Percentiles rank a stretch among this genome's conserved stretches.
Evolutionary conservation across 1,140 invertebrate species (phyloP).

Genomic region (Lordiphosa stackelbergi): DNA sequence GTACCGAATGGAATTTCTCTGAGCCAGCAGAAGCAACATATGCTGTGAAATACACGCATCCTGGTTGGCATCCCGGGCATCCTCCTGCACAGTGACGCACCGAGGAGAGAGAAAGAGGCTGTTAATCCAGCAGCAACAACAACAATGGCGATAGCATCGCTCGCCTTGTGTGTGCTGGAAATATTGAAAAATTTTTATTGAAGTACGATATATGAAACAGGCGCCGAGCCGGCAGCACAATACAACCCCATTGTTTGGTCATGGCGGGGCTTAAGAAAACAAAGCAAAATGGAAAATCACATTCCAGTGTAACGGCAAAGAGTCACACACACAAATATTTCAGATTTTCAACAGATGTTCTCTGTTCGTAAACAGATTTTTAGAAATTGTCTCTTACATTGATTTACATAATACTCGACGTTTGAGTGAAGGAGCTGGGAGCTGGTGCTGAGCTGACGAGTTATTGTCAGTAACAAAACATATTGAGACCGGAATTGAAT

Average conservation of each 20-base stretch:
- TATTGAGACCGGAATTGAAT: constrained; percentile 36
- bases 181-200: constrained; percentile 70
- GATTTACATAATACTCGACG: constrained; percentile 59
- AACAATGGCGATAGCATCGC: constrained; percentile 36
- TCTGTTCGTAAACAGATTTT: constrained; percentile 65
- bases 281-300: constrained; percentile 56
- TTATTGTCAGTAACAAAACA: constrained; percentile 12
- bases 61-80: constrained; percentile 5
- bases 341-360: constrained; percentile 62
- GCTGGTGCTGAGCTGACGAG: constrained; percentile 1
- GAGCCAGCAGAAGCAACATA: constrained; percentile 19
- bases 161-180: constrained; percentile 46
- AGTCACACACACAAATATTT: constrained; percentile 39
- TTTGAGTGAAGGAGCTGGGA: constrained; percentile 1
- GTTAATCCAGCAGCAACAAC: constrained; percentile 53
- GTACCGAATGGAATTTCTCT: constrained; percentile 48
- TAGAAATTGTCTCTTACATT: constrained; percentile 50
- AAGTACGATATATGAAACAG: constrained; percentile 55
- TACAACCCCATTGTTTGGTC: background rate
- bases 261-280: constrained; percentile 19
- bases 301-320: constrained; percentile 31
- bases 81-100: constrained; percentile 2
- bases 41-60: constrained; percentile 42
- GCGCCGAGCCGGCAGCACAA: constrained; percentile 12
- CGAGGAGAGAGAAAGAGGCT: constrained; percentile 18